A percentile compares a stretch with the other conserved stretches of the same genome.
Evolutionary conservation across 2,888 invertebrate genomes (phyloP).

Genomic region (Cephus spinipes): DNA sequence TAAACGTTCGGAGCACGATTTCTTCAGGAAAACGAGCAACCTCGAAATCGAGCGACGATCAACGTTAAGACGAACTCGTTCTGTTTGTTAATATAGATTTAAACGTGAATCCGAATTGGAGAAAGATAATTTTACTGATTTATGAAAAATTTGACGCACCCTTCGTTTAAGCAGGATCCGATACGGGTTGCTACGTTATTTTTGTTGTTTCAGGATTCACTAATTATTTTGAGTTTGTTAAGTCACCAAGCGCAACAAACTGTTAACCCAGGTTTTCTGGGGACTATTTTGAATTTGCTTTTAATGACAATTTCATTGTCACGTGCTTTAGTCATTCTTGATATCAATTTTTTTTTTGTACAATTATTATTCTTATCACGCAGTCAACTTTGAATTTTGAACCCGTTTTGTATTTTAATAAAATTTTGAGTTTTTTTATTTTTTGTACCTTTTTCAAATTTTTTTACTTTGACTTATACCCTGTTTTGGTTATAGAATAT

Average conservation of each 20-base stretch:
- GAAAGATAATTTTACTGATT: not conserved
- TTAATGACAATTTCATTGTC: not conserved
- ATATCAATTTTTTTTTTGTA: no score
- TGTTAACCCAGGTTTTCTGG: not conserved
- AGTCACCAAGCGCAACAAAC: not conserved
- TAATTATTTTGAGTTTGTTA: not conserved
- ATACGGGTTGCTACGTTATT: not conserved
- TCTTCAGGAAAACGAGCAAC: slow-evolving; percentile 9
- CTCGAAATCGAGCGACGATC: not conserved
- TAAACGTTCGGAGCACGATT: slow-evolving; percentile 28
- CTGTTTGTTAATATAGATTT: not conserved
- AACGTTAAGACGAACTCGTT: not conserved
- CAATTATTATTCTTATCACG: no score
- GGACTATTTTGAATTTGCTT: not conserved
- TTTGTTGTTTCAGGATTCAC: not conserved
- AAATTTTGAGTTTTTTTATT: no score
- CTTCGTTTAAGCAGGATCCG: not conserved
- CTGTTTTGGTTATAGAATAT: no score
- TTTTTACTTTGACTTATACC: no score
- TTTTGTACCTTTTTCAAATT: no score
- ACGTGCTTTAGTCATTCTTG: no score
- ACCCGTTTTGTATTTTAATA: no score
- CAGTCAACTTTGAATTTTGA: no score
- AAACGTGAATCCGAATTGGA: not conserved
- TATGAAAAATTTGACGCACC: not conserved